Evolutionary conservation across 2,113 vertebrate genomes (phyloP), one percentile per base, ranked within the genome.

Genomic region (Erythrocercus mccallii): DNA sequence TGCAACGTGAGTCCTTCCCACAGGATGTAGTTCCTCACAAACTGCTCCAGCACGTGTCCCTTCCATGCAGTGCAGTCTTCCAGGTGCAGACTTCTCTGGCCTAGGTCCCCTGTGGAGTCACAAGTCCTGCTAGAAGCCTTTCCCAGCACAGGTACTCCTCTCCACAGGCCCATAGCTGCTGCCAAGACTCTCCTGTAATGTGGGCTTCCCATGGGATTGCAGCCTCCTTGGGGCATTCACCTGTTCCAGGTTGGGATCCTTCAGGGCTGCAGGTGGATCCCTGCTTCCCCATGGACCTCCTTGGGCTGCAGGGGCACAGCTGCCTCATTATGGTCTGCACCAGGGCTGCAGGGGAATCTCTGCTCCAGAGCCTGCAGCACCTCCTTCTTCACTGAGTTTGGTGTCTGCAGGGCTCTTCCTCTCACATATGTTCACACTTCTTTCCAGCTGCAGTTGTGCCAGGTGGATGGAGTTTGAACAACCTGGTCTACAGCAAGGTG

Each of bases 71-170:
- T 33, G 21, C 31, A 28, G 18, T 31, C 42, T 11, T 47, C 60
- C 30, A 54, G 45, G 38, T 35, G 6, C 38, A 69, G n/a, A 7
- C 10, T 60, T 11, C 22, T 73, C 22, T 24, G 25, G 53, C 11
- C 15, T 21, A 2, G 30, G 10, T 30, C 5, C 18, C 11, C 38
- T 1, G 0, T 45, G 38, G 38, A 21, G 45, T 53, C 38, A 35
- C 38, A 47, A 18, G 10, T 23, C 45, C n/a, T 79, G 37, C 60
- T 44, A 27, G 35, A 33, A 86, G 11, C 40, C 25, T 60, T 14
- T 6, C 40, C 53, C 47, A 47, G n/a, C 16, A 4, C 45, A 20
- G 20, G 11, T 0, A 0, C 20, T 61, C 19, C n/a, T 40, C 16
- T 79, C 20, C 35, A 42, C 12, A n/a, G 40, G n/a, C 11, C 30